Evolutionary conservation across 2,888 invertebrate genomes (phyloP), one percentile per base, ranked within the genome.

Genomic region (Scaptomyza polygonia): DNA sequence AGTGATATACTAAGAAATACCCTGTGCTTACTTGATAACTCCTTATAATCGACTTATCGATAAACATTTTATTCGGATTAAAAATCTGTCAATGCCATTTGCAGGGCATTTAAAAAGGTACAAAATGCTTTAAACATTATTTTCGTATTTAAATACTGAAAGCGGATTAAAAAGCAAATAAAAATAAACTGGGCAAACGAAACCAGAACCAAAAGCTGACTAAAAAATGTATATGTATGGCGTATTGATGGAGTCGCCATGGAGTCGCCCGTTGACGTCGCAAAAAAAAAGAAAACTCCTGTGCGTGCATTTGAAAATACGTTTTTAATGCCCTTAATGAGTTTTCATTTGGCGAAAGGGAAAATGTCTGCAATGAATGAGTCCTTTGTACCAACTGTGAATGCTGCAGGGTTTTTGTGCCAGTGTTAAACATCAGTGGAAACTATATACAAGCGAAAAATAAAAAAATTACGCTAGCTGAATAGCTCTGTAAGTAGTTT

Each of bases 111-210:
- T 14, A 16, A 48, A 47, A 47, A n/a, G 56, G 14, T 53, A 34
- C 21, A 43, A 56, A 47, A 9, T 32, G 14, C 14, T 40, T 85
- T 70, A 64, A 67, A 65, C 74, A 79, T 86, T 72, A 79, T 79
- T 84, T 72, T 75, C 73, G 86, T 71, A 88, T 86, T 86, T 88
- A 88, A 88, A 85, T 86, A 85, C 88, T 74, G 74, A 81, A 89
- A 89, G 85, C 86, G 87, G 87, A 88, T 89, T 89, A 89, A 80
- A 64, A 64, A 64, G 65, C 71, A 64, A 34, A 1, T 25, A 80
- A 64, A 64, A 64, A 64, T 70, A 64, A 34, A 1, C 29, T 32
- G 16, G 16, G 14, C 39, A 18, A 18, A 18, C 34, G 63, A 76
- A 55, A 59, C 43, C 63, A 61, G 48, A n/a, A n/a, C 39, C 52